phyloP scores from a whole-genome alignment of 2,113 vertebrate species.

The Theristicus caerulescens region DNA sequence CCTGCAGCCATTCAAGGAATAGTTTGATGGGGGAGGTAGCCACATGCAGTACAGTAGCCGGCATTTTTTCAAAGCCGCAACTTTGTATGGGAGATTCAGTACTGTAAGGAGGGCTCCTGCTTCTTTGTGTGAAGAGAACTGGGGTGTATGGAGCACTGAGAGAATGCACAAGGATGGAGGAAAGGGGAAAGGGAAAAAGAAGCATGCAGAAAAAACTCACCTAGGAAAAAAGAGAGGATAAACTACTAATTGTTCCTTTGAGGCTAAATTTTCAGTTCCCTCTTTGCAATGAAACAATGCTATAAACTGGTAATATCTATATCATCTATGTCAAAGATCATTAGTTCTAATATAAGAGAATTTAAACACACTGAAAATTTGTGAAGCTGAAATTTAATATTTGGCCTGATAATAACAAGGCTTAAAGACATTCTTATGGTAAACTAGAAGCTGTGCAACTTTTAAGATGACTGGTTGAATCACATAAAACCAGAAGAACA shows the following conservation, averaged over 20 bases:
- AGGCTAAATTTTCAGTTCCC: neutral
- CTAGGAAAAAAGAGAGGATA: neutral
- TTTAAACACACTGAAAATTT: neutral
- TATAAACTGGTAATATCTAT: accelerated
- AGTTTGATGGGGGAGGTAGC: neutral
- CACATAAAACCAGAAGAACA: neutral
- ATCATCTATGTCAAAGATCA: neutral
- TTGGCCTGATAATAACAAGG: neutral
- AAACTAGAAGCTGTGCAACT: neutral
- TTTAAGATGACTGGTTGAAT: neutral
- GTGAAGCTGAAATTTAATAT: neutral
- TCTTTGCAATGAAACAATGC: neutral
- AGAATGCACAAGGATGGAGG: neutral
- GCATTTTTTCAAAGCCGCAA: neutral
- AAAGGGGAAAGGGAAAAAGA: neutral
- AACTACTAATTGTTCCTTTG: neutral
- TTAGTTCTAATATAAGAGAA: neutral
- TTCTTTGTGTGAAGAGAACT: neutral
- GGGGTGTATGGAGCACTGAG: neutral
- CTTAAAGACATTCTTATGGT: neutral
- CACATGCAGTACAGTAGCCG: neutral
- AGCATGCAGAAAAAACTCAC: neutral
- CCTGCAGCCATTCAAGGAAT: neutral
- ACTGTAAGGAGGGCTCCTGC: neutral
- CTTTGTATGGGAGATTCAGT: neutral